Evolutionary conservation across 2,113 vertebrate species (phyloP).

Genomic region (Acanthisitta chloris): DNA sequence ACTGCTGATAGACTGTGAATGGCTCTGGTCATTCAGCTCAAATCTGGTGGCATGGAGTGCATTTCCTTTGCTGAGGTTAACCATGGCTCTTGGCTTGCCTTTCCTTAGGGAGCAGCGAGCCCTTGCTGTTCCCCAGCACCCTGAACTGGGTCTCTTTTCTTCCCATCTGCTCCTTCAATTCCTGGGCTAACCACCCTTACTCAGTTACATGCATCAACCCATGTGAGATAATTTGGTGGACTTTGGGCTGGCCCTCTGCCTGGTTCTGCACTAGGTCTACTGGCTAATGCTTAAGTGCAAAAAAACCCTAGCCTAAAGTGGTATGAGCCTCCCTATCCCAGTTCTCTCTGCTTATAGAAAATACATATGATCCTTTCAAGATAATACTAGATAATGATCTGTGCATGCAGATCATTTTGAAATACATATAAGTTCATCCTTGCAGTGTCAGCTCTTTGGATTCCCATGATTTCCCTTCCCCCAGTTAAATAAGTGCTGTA

Average conservation of each 20-base stretch:
- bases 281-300: not conserved
- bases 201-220: not conserved
- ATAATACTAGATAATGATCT: not conserved
- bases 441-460: not conserved
- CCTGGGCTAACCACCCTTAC: not conserved
- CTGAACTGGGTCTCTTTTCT: not conserved
- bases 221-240: rapidly evolving
- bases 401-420: not conserved
- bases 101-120: not conserved
- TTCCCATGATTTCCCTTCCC: not conserved
- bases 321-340: rapidly evolving
- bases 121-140: not conserved
- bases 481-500: not conserved
- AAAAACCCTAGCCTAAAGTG: not conserved
- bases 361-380: not conserved
- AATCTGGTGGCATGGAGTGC: not conserved
- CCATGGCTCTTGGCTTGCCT: not conserved
- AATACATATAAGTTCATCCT: not conserved
- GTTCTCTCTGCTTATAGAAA: not conserved
- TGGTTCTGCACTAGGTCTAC: not conserved
- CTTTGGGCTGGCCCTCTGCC: not conserved
- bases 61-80: rapidly evolving
- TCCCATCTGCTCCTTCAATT: not conserved
- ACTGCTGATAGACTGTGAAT: not conserved
- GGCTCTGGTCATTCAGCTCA: not conserved